These are phyloP conservation scores for Ophion ellenae DNA, from an alignment of 2,888 invertebrate genomes.

Conservation along the genomic window DNA sequence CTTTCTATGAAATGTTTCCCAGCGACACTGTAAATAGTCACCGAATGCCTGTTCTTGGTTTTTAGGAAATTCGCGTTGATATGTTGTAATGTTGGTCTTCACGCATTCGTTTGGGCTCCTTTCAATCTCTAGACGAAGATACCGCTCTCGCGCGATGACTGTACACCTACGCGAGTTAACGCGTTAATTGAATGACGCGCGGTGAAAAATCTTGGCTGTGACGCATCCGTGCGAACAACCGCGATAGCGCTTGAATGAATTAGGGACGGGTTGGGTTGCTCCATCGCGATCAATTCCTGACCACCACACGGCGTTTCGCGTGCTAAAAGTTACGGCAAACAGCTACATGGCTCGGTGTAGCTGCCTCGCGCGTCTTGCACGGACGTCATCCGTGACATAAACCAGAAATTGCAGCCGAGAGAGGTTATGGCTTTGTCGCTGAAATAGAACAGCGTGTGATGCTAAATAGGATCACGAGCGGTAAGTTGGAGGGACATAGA, in stretches of 20 bases:
- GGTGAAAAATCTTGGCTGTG: conserved; percentile 13
- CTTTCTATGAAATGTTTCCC: no score
- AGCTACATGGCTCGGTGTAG: no score
- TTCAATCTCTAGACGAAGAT: no score
- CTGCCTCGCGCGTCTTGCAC: background rate
- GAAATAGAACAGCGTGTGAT: conserved; percentile 14
- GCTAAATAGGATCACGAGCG: conserved; percentile 8
- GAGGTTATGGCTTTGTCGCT: conserved; percentile 13
- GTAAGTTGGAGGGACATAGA: background rate
- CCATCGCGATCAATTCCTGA: background rate
- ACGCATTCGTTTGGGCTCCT: no score
- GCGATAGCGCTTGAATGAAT: conserved; percentile 19
- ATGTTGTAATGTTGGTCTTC: no score
- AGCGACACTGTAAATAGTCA: no score
- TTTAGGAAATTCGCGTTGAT: no score
- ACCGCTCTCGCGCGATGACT: background rate
- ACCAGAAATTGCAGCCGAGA: conserved; percentile 11
- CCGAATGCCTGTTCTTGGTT: no score
- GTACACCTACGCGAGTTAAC: background rate
- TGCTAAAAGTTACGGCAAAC: conserved; percentile 17
- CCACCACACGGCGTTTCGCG: background rate
- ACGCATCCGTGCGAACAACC: conserved; percentile 1
- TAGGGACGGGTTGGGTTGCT: background rate
- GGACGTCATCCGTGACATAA: conserved; percentile 29
- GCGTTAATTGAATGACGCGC: background rate